These are phyloP conservation scores for Stichopus chloronotus DNA, from an alignment of 35 echinoderm and acorn worm species.

Conservation along the genomic window DNA sequence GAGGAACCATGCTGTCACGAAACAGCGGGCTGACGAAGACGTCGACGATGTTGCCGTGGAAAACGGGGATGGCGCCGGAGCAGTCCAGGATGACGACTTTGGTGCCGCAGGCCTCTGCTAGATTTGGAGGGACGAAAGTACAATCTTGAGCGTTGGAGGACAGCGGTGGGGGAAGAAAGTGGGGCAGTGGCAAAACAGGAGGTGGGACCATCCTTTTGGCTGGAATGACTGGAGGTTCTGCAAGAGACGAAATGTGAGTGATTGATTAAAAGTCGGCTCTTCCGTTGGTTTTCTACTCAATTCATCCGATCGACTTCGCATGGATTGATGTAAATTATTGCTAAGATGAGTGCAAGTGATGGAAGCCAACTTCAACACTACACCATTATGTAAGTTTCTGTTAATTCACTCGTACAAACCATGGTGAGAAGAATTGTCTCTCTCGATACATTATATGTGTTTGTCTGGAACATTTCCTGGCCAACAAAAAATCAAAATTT, in stretches of 20 bases:
- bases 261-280: not conserved
- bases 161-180: conserved; percentile 78
- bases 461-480: too few relatives aligned
- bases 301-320: too few relatives aligned
- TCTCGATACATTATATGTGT: too few relatives aligned
- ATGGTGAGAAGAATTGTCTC: too few relatives aligned
- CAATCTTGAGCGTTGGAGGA: conserved; percentile 74
- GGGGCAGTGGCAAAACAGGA: conserved; percentile 74
- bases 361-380: too few relatives aligned
- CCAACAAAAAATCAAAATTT: too few relatives aligned
- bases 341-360: too few relatives aligned
- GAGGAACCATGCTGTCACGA: conserved; percentile 76
- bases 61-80: conserved; percentile 75
- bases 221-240: conserved; percentile 11
- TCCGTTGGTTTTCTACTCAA: too few relatives aligned
- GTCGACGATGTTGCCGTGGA: conserved; percentile 89
- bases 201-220: conserved; percentile 56
- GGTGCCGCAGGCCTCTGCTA: conserved; percentile 74
- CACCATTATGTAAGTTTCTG: too few relatives aligned
- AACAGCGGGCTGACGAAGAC: conserved; percentile 82
- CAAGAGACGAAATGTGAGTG: not conserved
- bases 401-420: too few relatives aligned
- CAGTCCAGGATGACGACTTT: conserved; percentile 88
- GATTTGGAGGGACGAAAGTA: conserved; percentile 76
- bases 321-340: too few relatives aligned